phyloP scores from a whole-genome alignment of 2,888 invertebrate species.

The Lasioglossum leucozonium region DNA sequence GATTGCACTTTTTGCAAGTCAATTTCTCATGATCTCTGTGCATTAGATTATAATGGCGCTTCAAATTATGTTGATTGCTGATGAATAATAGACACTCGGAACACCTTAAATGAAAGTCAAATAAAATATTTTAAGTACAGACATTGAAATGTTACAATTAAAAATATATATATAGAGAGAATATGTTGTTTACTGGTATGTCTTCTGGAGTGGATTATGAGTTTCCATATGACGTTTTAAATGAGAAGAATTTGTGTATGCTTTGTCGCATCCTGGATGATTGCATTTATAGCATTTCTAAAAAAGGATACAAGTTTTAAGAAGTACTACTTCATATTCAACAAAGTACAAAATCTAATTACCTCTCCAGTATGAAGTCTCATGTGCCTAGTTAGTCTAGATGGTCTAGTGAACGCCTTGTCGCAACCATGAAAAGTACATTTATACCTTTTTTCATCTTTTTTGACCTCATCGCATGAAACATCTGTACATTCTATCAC shows the following conservation, averaged over 20 bases:
- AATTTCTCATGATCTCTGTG: constrained; percentile 83
- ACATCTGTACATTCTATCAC: not conserved
- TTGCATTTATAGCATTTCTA: constrained; percentile 87
- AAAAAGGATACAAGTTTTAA: constrained; percentile 38
- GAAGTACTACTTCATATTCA: not conserved
- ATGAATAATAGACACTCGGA: constrained; percentile 85
- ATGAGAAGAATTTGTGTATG: constrained; percentile 87
- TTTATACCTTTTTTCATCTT: constrained; percentile 79
- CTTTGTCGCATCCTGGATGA: constrained; percentile 87
- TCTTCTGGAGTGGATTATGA: constrained; percentile 83
- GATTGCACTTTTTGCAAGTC: constrained; percentile 85
- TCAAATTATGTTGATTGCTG: constrained; percentile 86
- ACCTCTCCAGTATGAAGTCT: constrained; percentile 87
- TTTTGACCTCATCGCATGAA: not conserved
- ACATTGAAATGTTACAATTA: not conserved
- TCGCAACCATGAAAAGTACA: constrained; percentile 85
- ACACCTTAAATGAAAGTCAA: constrained; percentile 72
- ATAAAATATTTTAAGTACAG: constrained; percentile 17
- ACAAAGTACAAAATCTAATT: constrained; percentile 65
- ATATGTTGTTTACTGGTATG: constrained; percentile 66
- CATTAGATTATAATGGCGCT: constrained; percentile 86
- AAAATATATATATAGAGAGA: not conserved
- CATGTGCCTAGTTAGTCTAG: constrained; percentile 86
- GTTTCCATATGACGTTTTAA: constrained; percentile 87
- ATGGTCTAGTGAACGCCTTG: constrained; percentile 85